Evolutionary conservation across 2,888 invertebrate genomes (phyloP).

Genomic region (Chymomyza caudatula): DNA sequence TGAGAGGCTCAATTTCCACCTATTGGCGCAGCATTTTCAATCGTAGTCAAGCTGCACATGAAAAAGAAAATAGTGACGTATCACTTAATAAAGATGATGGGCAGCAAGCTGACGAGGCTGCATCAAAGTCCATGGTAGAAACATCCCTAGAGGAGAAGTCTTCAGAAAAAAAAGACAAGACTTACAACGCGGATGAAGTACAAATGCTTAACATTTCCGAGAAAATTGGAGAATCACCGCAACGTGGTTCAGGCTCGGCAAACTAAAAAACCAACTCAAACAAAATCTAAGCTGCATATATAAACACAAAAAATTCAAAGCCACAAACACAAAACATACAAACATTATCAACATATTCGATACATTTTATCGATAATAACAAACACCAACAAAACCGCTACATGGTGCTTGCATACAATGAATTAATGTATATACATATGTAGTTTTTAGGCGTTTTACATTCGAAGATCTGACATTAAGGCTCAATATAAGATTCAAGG

Average conservation of each 20-base stretch:
- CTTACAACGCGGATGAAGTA: conserved; percentile 11
- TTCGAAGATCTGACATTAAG: not conserved
- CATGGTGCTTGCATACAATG: too few relatives aligned
- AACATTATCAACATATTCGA: not conserved
- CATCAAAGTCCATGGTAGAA: too few relatives aligned
- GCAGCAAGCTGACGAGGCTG: not conserved
- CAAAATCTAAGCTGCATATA: too few relatives aligned
- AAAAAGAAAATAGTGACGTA: too few relatives aligned
- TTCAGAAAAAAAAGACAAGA: too few relatives aligned
- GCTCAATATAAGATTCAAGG: not conserved
- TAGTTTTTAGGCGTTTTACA: not conserved
- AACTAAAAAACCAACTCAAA: conserved; percentile 12
- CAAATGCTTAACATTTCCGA: conserved; percentile 25
- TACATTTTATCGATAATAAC: too few relatives aligned
- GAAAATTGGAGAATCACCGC: too few relatives aligned
- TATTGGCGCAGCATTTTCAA: conserved; percentile 71
- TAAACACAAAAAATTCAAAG: too few relatives aligned
- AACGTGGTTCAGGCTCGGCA: too few relatives aligned
- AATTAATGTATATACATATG: too few relatives aligned
- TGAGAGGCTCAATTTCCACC: conserved; percentile 63
- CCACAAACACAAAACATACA: not conserved
- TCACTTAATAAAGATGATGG: conserved; percentile 16
- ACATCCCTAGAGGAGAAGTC: too few relatives aligned
- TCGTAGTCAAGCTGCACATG: conserved; percentile 49
- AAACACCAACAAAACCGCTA: too few relatives aligned